Conservation (phyloP, 2,113 vertebrate genomes). For the Reinhardtius hippoglossoides region DNA sequence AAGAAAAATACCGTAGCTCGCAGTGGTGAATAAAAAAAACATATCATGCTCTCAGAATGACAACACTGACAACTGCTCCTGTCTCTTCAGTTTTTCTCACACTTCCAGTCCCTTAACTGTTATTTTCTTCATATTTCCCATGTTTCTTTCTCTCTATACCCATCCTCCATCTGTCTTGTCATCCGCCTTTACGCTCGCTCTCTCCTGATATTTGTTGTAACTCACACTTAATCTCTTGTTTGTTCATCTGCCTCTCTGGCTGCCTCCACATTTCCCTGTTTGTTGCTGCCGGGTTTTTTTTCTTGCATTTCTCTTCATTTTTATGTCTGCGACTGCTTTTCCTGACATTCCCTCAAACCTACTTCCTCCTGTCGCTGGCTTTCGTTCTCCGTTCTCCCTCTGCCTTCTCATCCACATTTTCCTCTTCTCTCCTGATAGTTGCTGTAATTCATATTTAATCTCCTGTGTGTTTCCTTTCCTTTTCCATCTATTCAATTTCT, state of each 20-base stretch:
- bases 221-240: constrained; percentile 54
- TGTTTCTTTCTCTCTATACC: neutral
- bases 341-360: constrained; percentile 5
- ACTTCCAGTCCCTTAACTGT: constrained; percentile 1
- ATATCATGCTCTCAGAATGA: neutral
- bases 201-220: constrained; percentile 51
- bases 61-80: constrained; percentile 14
- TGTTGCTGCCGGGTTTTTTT: constrained; percentile 4
- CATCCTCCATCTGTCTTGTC: constrained; percentile 39
- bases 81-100: neutral
- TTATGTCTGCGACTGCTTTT: constrained; percentile 5
- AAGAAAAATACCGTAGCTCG: neutral
- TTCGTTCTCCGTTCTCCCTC: neutral
- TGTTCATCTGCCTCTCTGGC: constrained; percentile 42
- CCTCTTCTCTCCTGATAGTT: constrained; percentile 18
- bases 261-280: constrained; percentile 24
- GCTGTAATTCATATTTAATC: constrained; percentile 48
- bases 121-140: constrained; percentile 1
- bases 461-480: constrained; percentile 29
- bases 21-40: neutral
- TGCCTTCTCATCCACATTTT: constrained; percentile 24
- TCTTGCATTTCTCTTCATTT: neutral
- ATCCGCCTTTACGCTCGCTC: neutral
- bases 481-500: constrained; percentile 26
- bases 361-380: neutral